phyloP scores from a whole-genome alignment of 2,888 invertebrate species.

The Hypselothyrea guttata region DNA sequence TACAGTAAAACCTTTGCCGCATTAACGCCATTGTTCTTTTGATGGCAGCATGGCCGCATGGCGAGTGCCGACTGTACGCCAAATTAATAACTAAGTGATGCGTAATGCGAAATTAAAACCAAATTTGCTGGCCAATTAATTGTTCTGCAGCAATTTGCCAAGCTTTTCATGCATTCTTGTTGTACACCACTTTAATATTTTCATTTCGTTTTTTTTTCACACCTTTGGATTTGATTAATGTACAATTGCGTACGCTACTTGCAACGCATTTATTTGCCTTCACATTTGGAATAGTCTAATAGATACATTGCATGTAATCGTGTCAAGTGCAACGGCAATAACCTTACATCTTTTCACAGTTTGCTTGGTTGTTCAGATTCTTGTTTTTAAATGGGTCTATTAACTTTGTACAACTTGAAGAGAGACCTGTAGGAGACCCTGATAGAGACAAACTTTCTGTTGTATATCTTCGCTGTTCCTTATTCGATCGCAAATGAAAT shows the following conservation, averaged over 20 bases:
- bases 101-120: slow-evolving; percentile 54
- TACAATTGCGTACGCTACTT: slow-evolving; percentile 45
- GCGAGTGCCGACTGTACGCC: slow-evolving; percentile 14
- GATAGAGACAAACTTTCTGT: too few species aligned
- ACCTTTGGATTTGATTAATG: slow-evolving; percentile 47
- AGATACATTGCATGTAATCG: neutral
- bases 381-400: too few species aligned
- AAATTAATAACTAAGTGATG: slow-evolving; percentile 39
- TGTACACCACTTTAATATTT: too few species aligned
- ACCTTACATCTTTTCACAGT: too few species aligned
- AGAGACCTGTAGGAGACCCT: too few species aligned
- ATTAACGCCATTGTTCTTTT: neutral
- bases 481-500: too few species aligned
- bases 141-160: slow-evolving; percentile 37
- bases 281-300: slow-evolving; percentile 28
- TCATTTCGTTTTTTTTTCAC: slow-evolving; percentile 1
- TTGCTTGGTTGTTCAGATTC: slow-evolving; percentile 8
- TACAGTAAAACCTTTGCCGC: slow-evolving; percentile 3
- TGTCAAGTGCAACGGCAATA: too few species aligned
- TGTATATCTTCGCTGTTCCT: too few species aligned
- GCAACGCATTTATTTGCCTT: slow-evolving; percentile 38
- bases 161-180: slow-evolving; percentile 35
- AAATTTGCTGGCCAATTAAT: slow-evolving; percentile 43
- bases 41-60: neutral
- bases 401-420: too few species aligned